Evolutionary conservation across 2,113 vertebrate species (phyloP).

Genomic region (Ctenomys sociabilis): DNA sequence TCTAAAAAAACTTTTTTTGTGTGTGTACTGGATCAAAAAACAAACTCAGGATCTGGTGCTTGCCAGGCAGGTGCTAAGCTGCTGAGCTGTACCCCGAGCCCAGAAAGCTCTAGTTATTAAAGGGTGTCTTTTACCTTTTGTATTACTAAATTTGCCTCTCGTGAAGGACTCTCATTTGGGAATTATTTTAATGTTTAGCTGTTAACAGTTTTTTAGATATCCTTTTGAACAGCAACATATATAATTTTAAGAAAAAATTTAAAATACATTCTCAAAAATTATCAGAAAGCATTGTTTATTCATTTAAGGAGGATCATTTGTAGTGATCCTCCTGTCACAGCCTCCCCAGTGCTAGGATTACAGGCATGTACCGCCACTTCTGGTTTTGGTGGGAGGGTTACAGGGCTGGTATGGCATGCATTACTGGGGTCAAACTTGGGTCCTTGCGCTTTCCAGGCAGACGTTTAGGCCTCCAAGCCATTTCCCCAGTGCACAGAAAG

Average conservation of each 20-base stretch:
- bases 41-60: too few relatives aligned
- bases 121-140: conserved; percentile 30
- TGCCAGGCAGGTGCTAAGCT: too few relatives aligned
- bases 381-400: too few relatives aligned
- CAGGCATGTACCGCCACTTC: too few relatives aligned
- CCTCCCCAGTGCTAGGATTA: too few relatives aligned
- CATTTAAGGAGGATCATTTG: too few relatives aligned
- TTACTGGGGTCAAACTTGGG: too few relatives aligned
- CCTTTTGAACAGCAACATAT: background rate
- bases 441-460: too few relatives aligned
- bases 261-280: conserved; percentile 16
- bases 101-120: background rate
- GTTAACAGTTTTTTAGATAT: background rate
- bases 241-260: conserved; percentile 14
- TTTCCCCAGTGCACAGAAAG: background rate
- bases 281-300: background rate
- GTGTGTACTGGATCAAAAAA: background rate
- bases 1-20: background rate
- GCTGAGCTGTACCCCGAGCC: too few relatives aligned
- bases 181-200: conserved; percentile 19
- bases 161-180: background rate
- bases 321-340: too few relatives aligned
- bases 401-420: too few relatives aligned
- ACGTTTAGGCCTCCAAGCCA: too few relatives aligned
- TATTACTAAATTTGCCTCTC: conserved; percentile 31